Percentiles rank a stretch among this genome's conserved stretches.
phyloP scores from a whole-genome alignment of 2,888 invertebrate genomes.

The Stramonita haemastoma region DNA sequence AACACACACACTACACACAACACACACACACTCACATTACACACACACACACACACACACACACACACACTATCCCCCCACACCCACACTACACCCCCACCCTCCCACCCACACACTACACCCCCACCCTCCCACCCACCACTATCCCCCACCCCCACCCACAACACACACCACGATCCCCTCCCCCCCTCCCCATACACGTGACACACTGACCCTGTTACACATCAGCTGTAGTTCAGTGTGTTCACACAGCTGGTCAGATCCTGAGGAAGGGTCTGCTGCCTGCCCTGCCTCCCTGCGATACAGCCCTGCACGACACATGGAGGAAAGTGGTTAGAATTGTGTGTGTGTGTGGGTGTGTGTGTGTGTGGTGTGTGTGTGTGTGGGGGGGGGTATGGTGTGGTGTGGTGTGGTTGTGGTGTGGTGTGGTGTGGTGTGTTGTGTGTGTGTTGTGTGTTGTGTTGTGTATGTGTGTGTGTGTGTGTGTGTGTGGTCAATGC shows the following conservation, averaged over 20 bases:
- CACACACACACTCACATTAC: too few relatives aligned
- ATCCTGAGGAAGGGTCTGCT: conserved; percentile 55
- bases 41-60: too few relatives aligned
- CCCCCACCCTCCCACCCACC: neutral
- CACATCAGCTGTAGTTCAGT: conserved; percentile 66
- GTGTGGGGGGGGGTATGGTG: neutral
- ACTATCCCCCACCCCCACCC: neutral
- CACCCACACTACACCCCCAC: neutral
- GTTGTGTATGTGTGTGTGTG: too few relatives aligned
- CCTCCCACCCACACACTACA: neutral
- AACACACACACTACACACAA: too few relatives aligned
- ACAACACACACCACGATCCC: neutral
- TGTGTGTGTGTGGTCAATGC: neutral
- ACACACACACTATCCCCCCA: neutral
- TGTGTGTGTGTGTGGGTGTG: neutral
- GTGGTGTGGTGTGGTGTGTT: neutral
- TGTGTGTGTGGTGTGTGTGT: neutral
- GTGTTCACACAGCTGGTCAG: conserved; percentile 65
- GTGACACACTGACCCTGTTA: conserved; percentile 45
- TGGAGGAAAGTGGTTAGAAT: neutral
- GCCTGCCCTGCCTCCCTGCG: conserved; percentile 56
- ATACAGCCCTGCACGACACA: conserved; percentile 61
- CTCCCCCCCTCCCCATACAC: too few relatives aligned
- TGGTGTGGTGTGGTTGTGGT: neutral
- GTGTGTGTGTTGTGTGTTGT: neutral